Percentiles rank a stretch among this genome's conserved stretches.
phyloP scores from a whole-genome alignment of 2,888 invertebrate species.

The Oeneis ivallda region DNA sequence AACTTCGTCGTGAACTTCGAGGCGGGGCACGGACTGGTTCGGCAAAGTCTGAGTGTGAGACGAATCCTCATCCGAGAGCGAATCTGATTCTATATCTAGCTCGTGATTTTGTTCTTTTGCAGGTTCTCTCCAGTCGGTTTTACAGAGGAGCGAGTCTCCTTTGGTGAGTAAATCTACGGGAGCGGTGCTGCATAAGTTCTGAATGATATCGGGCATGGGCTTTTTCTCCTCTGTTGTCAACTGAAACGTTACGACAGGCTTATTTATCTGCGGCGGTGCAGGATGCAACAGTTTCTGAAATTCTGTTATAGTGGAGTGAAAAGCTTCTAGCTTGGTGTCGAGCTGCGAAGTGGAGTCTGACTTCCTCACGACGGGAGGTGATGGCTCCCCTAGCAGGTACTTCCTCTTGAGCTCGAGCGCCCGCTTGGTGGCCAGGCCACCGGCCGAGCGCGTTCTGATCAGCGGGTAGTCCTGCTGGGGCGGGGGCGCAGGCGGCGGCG shows the following conservation, averaged over 20 bases:
- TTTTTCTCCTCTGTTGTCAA: constrained; percentile 66
- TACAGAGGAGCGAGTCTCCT: constrained; percentile 58
- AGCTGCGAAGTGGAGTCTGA: constrained; percentile 92
- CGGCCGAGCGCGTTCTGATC: constrained; percentile 91
- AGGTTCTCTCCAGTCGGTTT: constrained; percentile 72
- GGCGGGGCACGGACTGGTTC: constrained; percentile 82
- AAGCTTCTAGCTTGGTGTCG: constrained; percentile 91
- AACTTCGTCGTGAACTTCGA: constrained; percentile 87
- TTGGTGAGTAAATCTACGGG: constrained; percentile 69
- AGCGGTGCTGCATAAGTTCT: constrained; percentile 65
- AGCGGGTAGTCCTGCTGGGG: constrained; percentile 87
- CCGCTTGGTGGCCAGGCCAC: constrained; percentile 92
- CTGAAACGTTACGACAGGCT: constrained; percentile 57
- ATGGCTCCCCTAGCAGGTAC: constrained; percentile 89
- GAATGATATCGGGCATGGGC: constrained; percentile 83
- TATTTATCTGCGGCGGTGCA: constrained; percentile 77
- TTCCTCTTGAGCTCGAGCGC: constrained; percentile 93
- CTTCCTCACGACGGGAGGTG: constrained; percentile 87
- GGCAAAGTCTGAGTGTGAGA: constrained; percentile 67
- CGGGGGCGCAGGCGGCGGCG: constrained; percentile 85
- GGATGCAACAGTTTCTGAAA: constrained; percentile 93
- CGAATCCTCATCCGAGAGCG: constrained; percentile 68
- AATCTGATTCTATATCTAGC: constrained; percentile 80
- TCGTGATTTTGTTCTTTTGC: constrained; percentile 63
- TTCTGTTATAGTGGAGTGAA: constrained; percentile 92